Percentiles rank a stretch among this genome's conserved stretches.
Conservation (phyloP, 2,113 vertebrate genomes). For the Caranx melampygus region DNA sequence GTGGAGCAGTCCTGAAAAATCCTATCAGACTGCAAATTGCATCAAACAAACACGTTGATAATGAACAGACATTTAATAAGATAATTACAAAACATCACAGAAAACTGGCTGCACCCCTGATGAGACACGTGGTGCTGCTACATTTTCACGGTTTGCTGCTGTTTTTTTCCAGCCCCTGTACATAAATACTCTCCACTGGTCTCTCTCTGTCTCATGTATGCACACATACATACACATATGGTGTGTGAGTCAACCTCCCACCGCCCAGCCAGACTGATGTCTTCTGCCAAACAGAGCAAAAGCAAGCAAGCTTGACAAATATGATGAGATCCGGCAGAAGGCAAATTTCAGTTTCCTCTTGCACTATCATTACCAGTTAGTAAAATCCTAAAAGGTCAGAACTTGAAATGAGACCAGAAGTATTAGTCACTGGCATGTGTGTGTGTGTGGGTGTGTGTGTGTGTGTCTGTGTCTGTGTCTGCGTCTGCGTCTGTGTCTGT, state of each 20-base stretch:
- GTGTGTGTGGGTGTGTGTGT: constrained; percentile 11
- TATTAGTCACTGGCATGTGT: constrained; percentile 37
- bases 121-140: neutral
- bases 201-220: neutral
- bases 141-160: constrained; percentile 4
- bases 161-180: constrained; percentile 9
- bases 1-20: constrained; percentile 5
- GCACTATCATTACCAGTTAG: constrained; percentile 41
- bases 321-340: constrained; percentile 44
- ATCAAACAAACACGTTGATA: constrained; percentile 15
- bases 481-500: constrained; percentile 19
- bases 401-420: constrained; percentile 56
- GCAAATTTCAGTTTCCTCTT: constrained; percentile 42
- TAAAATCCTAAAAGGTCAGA: constrained; percentile 69
- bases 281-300: constrained; percentile 50
- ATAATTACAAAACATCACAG: constrained; percentile 6
- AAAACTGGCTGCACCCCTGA: neutral
- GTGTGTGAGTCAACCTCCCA: constrained; percentile 58
- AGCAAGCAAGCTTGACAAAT: constrained; percentile 49
- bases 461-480: neutral
- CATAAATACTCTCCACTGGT: constrained; percentile 26
- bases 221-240: constrained; percentile 24
- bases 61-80: constrained; percentile 21
- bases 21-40: neutral
- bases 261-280: constrained; percentile 35